Conservation (phyloP, 2,797 vertebrate species). For the Australoheros facetus region DNA sequence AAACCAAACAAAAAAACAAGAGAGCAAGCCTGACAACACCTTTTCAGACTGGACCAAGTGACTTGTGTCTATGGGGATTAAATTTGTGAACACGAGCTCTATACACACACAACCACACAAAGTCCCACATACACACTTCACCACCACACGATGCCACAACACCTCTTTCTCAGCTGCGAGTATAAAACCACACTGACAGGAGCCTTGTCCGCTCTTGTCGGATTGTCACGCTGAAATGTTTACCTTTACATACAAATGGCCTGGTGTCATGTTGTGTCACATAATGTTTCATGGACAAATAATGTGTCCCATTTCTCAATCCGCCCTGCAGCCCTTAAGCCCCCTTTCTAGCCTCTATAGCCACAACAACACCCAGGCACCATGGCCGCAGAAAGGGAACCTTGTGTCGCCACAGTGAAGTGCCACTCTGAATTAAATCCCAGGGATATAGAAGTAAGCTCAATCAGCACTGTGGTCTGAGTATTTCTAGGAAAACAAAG, state of each 20-base stretch:
- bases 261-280: conserved; percentile 75
- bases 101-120: conserved; percentile 23
- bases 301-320: conserved; percentile 73
- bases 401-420: conserved; percentile 57
- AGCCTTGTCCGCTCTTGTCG: conserved; percentile 73
- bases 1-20: conserved; percentile 31
- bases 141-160: conserved; percentile 52
- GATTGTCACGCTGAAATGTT: conserved; percentile 78
- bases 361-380: conserved; percentile 50
- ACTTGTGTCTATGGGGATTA: conserved; percentile 75
- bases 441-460: conserved; percentile 52
- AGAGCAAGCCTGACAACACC: conserved; percentile 63
- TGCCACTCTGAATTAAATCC: conserved; percentile 69
- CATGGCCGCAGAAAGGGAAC: conserved; percentile 43
- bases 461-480: conserved; percentile 30
- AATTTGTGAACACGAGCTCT: conserved; percentile 67
- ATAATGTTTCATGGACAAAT: conserved; percentile 79
- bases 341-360: conserved; percentile 51
- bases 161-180: conserved; percentile 62
- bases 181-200: conserved; percentile 74
- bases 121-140: conserved; percentile 39
- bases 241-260: conserved; percentile 78
- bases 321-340: conserved; percentile 65
- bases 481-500: conserved; percentile 13
- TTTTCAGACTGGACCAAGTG: conserved; percentile 60